Evolutionary conservation across 1,140 invertebrate species (phyloP), one percentile per base, ranked within the genome.

Genomic region (Nasonia giraulti): DNA sequence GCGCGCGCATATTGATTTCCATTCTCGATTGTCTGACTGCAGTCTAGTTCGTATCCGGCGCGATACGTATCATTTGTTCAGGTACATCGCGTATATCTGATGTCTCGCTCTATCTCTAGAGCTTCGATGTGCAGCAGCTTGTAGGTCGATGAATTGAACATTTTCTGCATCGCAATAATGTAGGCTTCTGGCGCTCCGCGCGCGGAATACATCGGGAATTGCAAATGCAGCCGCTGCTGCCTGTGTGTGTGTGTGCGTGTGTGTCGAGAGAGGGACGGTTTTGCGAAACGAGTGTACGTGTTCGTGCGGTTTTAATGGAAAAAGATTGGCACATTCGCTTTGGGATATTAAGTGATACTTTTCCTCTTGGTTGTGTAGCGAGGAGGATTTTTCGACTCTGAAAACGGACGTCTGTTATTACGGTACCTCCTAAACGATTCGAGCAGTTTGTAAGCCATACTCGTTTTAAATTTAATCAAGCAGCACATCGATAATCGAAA

Each of bases 21-120:
- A 84, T 82, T 87, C 73, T 75, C 47, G 82, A 80, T 83, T 76
- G 83, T 87, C 86, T 87, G 83, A 66, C 73, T 85, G 86, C 76
- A 86, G 86, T 86, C 85, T 87, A 86, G 86, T 86, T 77, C 77
- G 75, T 85, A 86, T 87, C 84, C 86, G 86, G 71, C 66, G 75
- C 73, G 78, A 62, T 85, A 84, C 37, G 62, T 62, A 76, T 83
- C 68, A 10, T 62, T 20, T 44, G 66, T 62, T 75, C 27, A 14
- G 73, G 73, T 76, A 66, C 20, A 78, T 82, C 71, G 62, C 40
- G 40, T 33, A 12, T 75, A 37, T 40, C 17, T 75, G 1, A 27
- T 27, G 12, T 75, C 14, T 33, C 0, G 23, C 71, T 33, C 2
- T 73, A 31, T 37, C 8, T 75, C 2, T 37, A 31, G 27, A 27